phyloP scores from a whole-genome alignment of 92 coral and sea anemone species.

The Chrysogorgia sp. region DNA sequence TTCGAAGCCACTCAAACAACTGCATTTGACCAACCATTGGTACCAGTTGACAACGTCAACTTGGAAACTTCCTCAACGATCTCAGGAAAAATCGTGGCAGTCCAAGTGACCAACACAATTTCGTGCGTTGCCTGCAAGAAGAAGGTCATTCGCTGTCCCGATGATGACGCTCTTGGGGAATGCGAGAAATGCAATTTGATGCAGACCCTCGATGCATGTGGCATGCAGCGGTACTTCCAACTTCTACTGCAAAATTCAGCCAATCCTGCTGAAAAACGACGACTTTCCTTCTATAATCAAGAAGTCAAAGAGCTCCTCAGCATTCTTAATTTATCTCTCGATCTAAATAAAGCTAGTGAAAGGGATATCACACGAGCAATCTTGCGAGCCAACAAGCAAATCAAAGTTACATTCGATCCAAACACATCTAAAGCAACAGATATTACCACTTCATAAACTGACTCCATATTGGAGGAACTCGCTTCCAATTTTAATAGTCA shows the following conservation, averaged over 20 bases:
- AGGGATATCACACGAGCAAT: too few relatives aligned
- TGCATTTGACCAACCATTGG: conserved; percentile 17
- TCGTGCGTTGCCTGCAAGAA: conserved; percentile 56
- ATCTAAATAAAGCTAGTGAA: too few relatives aligned
- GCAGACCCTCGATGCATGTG: conserved; percentile 29
- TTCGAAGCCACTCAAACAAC: conserved; percentile 12
- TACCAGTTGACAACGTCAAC: not conserved
- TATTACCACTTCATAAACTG: too few relatives aligned
- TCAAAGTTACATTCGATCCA: too few relatives aligned
- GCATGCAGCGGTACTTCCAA: conserved; percentile 28
- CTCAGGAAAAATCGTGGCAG: not conserved
- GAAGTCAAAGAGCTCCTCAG: too few relatives aligned
- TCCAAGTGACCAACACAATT: conserved; percentile 41
- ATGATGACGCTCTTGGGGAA: not conserved
- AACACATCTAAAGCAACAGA: too few relatives aligned
- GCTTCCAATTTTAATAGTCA: too few relatives aligned
- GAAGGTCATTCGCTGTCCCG: conserved; percentile 14
- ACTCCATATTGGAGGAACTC: too few relatives aligned
- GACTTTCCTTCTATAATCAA: too few relatives aligned
- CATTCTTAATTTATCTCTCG: too few relatives aligned
- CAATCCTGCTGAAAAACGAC: conserved; percentile 14
- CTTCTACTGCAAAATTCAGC: conserved; percentile 32
- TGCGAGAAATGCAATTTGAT: not conserved
- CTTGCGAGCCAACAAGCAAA: too few relatives aligned
- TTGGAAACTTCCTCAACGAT: not conserved